Evolutionary conservation across 1,140 invertebrate genomes (phyloP).

Genomic region (Sycobia sp.): DNA sequence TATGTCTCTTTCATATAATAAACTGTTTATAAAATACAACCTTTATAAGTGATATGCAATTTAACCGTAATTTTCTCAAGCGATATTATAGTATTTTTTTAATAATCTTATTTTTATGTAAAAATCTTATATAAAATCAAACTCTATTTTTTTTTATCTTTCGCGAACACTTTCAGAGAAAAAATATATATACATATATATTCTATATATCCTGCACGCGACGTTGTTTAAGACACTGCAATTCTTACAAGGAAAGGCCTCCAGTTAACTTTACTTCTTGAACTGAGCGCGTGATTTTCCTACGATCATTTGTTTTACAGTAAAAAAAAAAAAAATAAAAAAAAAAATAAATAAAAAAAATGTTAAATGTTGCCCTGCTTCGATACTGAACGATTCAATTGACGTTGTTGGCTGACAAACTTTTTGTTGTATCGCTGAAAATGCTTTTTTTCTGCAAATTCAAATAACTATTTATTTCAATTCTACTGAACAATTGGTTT

Average conservation of each 20-base stretch:
- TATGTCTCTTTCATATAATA: conserved; percentile 11
- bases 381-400: too few relatives aligned
- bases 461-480: too few relatives aligned
- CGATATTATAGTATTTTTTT: conserved; percentile 15
- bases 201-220: conserved; percentile 22
- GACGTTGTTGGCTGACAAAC: too few relatives aligned
- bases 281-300: not conserved
- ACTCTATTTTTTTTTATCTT: too few relatives aligned
- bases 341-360: too few relatives aligned
- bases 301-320: conserved; percentile 1
- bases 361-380: too few relatives aligned
- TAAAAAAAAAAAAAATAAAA: too few relatives aligned
- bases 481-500: too few relatives aligned
- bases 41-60: conserved; percentile 31
- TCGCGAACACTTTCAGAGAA: conserved; percentile 11
- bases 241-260: conserved; percentile 29
- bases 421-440: too few relatives aligned
- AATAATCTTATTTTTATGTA: conserved; percentile 16
- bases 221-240: conserved; percentile 22
- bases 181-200: too few relatives aligned
- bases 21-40: conserved; percentile 33
- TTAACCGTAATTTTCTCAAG: conserved; percentile 13
- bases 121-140: conserved; percentile 27
- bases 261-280: conserved; percentile 9
- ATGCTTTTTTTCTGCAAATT: too few relatives aligned